phyloP scores from a whole-genome alignment of 2,888 invertebrate species.

The Zonitis immaculata region DNA sequence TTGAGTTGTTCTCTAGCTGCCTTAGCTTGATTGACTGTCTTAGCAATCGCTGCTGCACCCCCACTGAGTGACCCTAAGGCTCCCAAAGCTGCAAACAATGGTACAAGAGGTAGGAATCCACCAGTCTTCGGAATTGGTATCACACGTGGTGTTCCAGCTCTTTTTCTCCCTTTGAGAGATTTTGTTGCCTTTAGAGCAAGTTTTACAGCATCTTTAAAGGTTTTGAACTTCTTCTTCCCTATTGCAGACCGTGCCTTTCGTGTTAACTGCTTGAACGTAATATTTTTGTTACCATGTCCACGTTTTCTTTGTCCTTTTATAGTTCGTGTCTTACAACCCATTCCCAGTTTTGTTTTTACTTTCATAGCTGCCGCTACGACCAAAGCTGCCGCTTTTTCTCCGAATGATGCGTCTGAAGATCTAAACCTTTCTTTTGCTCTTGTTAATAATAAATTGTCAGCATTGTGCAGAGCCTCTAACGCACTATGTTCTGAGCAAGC shows the following conservation, averaged over 20 bases:
- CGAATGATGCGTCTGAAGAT: conserved; percentile 30
- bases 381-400: conserved; percentile 35
- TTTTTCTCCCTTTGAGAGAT: not conserved
- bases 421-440: conserved; percentile 33
- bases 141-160: conserved; percentile 17
- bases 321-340: conserved; percentile 23
- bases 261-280: too few relatives aligned
- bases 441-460: conserved; percentile 37
- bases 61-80: conserved; percentile 21
- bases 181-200: too few relatives aligned
- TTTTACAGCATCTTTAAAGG: too few relatives aligned
- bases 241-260: too few relatives aligned
- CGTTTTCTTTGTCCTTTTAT: not conserved
- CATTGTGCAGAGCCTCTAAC: conserved; percentile 31
- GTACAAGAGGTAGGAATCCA: conserved; percentile 31
- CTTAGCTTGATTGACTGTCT: conserved; percentile 26
- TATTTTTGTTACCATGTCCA: too few relatives aligned
- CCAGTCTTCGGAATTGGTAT: conserved; percentile 34
- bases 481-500: conserved; percentile 26
- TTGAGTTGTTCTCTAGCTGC: conserved; percentile 22
- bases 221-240: too few relatives aligned
- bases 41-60: conserved; percentile 24
- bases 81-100: conserved; percentile 29
- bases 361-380: conserved; percentile 36
- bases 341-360: conserved; percentile 32